Evolutionary conservation across 1,140 invertebrate species (phyloP).

Genomic region (Trichonephila clavipes): DNA sequence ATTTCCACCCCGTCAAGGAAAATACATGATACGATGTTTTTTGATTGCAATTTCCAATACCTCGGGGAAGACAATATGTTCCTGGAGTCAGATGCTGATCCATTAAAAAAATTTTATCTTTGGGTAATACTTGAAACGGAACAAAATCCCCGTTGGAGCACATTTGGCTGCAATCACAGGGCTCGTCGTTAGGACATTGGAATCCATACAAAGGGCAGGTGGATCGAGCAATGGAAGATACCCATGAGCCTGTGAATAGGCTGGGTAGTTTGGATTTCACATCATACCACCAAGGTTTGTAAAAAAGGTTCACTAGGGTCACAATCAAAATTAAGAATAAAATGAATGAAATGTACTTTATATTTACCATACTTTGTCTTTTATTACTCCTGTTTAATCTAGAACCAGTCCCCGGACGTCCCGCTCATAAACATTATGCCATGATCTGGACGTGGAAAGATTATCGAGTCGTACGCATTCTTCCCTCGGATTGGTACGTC

Average conservation of each 20-base stretch:
- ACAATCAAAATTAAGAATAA: background rate
- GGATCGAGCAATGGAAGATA: too few species aligned
- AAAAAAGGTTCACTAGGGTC: background rate
- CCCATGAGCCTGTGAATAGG: background rate
- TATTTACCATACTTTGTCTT: too few species aligned
- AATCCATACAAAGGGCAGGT: too few species aligned
- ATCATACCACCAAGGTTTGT: background rate
- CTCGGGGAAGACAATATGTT: constrained; percentile 6
- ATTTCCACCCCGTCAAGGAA: constrained; percentile 39
- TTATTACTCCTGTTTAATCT: background rate
- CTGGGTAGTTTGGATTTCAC: background rate
- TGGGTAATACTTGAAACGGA: background rate
- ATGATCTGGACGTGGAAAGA: background rate
- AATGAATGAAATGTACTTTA: constrained; percentile 10
- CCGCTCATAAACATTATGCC: background rate
- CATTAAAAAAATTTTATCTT: background rate
- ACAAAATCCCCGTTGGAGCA: background rate
- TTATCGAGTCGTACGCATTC: background rate
- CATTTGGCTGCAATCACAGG: too few species aligned
- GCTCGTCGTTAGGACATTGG: too few species aligned
- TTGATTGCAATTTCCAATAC: background rate
- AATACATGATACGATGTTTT: background rate
- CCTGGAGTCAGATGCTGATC: background rate
- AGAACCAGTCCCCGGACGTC: background rate
- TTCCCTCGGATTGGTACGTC: background rate